A percentile compares a stretch with the other conserved stretches of the same genome.
These are phyloP conservation scores for Corydoras sp. DNA, from an alignment of 2,113 vertebrate genomes.

Conservation along the genomic window DNA sequence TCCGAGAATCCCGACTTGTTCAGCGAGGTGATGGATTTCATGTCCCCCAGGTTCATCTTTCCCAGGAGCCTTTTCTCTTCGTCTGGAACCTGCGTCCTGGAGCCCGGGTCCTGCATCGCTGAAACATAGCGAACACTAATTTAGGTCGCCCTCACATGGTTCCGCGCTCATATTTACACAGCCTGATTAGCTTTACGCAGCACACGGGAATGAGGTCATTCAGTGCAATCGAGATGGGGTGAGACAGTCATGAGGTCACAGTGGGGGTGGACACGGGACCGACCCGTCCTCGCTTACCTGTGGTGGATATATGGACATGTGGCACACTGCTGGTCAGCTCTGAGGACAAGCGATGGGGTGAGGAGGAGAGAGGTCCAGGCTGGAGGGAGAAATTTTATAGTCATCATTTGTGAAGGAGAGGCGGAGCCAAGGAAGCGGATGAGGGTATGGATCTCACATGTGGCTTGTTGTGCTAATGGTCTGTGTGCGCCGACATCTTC, in stretches of 20 bases:
- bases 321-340: constrained; percentile 40
- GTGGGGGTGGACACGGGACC: neutral
- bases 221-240: constrained; percentile 16
- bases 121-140: constrained; percentile 36
- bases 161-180: constrained; percentile 42
- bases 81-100: constrained; percentile 31
- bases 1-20: constrained; percentile 61
- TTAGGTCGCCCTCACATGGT: constrained; percentile 35
- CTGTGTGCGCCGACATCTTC: no score
- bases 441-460: no score
- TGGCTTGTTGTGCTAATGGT: no score
- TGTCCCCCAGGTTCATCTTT: constrained; percentile 55
- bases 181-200: constrained; percentile 42
- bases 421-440: no score
- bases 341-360: constrained; percentile 14
- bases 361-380: constrained; percentile 35
- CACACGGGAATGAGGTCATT: constrained; percentile 37
- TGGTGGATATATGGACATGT: constrained; percentile 54
- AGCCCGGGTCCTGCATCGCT: constrained; percentile 42
- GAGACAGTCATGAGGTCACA: constrained; percentile 37
- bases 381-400: neutral
- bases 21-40: constrained; percentile 58
- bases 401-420: no score
- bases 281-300: constrained; percentile 53
- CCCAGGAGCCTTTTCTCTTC: constrained; percentile 38